A percentile compares a stretch with the other conserved stretches of the same genome.
Conservation (phyloP, 2,797 vertebrate species). For the Sus cebifrons region DNA sequence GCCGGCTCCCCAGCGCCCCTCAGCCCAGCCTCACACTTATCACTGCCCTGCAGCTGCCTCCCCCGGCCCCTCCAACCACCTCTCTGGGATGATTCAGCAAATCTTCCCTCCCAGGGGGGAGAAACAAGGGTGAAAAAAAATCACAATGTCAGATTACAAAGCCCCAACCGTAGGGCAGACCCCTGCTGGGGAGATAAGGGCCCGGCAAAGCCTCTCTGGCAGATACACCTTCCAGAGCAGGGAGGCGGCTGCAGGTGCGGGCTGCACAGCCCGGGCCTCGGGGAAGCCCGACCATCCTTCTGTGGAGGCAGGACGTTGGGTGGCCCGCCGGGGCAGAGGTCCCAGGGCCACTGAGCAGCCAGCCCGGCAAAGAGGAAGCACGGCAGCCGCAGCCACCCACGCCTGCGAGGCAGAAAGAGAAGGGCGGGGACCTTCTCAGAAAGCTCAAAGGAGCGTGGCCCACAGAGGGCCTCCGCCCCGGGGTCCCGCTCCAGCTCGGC, state of each 20-base stretch:
- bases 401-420: neutral
- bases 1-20: constrained; percentile 77
- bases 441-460: constrained; percentile 56
- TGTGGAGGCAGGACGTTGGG: neutral
- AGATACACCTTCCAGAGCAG: constrained; percentile 32
- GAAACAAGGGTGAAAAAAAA: constrained; percentile 89
- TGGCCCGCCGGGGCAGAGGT: neutral
- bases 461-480: neutral
- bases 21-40: constrained; percentile 87
- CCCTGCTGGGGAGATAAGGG: constrained; percentile 82
- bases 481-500: neutral
- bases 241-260: neutral
- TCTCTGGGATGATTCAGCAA: constrained; percentile 90
- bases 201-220: neutral
- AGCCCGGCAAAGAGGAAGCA: constrained; percentile 79
- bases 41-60: constrained; percentile 87
- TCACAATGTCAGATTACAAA: constrained; percentile 92
- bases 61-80: constrained; percentile 79
- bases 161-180: constrained; percentile 77
- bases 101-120: constrained; percentile 85
- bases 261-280: neutral
- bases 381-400: fast-evolving
- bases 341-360: neutral
- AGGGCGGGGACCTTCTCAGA: constrained; percentile 74
- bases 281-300: neutral